phyloP scores from a whole-genome alignment of 2,113 vertebrate species.

The Actinemys pallida region DNA sequence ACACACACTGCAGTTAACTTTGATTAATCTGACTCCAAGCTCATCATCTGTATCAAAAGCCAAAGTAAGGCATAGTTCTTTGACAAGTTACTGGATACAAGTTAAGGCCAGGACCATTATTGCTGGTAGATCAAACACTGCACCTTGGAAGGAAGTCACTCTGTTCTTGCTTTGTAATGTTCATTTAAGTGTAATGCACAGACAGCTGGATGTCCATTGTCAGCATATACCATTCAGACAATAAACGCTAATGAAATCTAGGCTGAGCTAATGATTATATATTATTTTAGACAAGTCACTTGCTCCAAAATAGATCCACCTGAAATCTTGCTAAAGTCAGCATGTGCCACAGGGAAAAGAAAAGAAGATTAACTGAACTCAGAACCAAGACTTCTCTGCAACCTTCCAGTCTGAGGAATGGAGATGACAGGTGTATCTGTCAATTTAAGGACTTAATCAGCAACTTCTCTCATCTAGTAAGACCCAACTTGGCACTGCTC shows the following conservation, averaged over 20 bases:
- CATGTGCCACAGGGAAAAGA: background rate
- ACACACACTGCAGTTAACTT: background rate
- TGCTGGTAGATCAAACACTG: rapidly evolving
- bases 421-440: background rate
- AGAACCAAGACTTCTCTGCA: background rate
- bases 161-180: rapidly evolving
- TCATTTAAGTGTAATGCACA: background rate
- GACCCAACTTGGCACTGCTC: background rate
- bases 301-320: background rate
- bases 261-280: background rate
- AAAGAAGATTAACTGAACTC: background rate
- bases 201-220: rapidly evolving
- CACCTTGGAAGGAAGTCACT: rapidly evolving
- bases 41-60: background rate
- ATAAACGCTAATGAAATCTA: rapidly evolving
- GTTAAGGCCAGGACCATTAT: background rate
- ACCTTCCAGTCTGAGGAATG: background rate
- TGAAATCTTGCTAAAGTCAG: background rate
- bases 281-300: background rate
- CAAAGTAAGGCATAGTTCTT: background rate
- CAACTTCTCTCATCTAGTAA: background rate
- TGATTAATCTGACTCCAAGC: background rate
- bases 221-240: too few relatives aligned
- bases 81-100: rapidly evolving
- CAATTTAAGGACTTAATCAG: background rate